Evolutionary conservation across 2,797 vertebrate genomes (phyloP), one percentile per base, ranked within the genome.

Genomic region (Huso huso): DNA sequence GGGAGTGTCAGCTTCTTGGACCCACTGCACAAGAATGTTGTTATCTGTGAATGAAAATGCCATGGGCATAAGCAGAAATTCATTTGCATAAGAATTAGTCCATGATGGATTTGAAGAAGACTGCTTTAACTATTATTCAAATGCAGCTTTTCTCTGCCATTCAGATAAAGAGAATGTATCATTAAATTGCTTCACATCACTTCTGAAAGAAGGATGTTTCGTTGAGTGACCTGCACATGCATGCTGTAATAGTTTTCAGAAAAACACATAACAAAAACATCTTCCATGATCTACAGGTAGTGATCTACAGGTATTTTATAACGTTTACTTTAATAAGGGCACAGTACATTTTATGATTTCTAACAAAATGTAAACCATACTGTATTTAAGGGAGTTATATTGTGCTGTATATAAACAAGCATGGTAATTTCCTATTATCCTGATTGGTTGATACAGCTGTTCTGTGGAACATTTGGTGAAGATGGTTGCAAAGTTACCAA

Each of bases 1-100:
- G 73, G 74, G 66, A 58, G 73, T 70, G 70, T 79, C 76, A 78
- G 64, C 71, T n/a, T 49, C 71, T 66, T 70, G 69, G 70, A 70
- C 68, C 66, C 55, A 58, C 55, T 58, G 55, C 10, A n/a, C n/a
- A 58, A n/a, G 8, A n/a, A 58, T 11, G 13, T 69, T 74, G 71
- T 69, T 51, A 70, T 66, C 55, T 48, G 23, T 69, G 78, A 72
- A 72, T 74, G 53, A 55, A 53, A n/a, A 71, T 70, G 64, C 55
- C 48, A 59, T 49, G 12, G 55, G 11, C 55, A n/a, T 58, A 58
- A 12, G 23, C 49, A 63, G 55, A 52, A 59, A 66, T 62, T 12
- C 66, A 63, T 37, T 59, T 59, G 50, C 66, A 72, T 68, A 67
- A 60, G 61, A 51, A 52, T 5, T 70, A 67, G 18, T 68, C 23